These are phyloP conservation scores for Premnoplex brunnescens DNA, from an alignment of 2,797 vertebrate genomes.

Conservation along the genomic window DNA sequence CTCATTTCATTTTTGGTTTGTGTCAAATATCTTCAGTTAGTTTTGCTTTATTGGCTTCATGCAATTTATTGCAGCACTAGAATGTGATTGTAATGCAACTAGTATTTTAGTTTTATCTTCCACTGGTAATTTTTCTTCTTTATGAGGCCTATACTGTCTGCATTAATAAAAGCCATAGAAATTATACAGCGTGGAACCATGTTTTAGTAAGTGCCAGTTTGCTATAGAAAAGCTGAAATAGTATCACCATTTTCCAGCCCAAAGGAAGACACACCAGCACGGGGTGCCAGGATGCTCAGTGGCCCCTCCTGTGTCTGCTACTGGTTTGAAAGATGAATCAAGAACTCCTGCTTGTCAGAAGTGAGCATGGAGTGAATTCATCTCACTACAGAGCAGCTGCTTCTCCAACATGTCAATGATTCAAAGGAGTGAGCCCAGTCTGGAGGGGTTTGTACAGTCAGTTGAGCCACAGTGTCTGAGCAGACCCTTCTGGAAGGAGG, in stretches of 20 bases:
- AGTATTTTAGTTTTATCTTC: conserved; percentile 80
- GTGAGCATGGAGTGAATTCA: background rate
- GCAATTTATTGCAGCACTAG: conserved; percentile 76
- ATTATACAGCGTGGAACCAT: conserved; percentile 66
- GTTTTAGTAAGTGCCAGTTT: conserved; percentile 65
- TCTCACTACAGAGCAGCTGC: background rate
- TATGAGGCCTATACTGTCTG: conserved; percentile 72
- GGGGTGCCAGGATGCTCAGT: background rate
- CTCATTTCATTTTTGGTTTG: conserved; percentile 78
- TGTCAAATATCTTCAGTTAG: conserved; percentile 81
- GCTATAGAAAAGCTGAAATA: background rate
- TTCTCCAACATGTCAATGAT: background rate
- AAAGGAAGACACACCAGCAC: background rate
- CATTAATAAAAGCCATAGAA: conserved; percentile 76
- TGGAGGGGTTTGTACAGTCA: accelerated
- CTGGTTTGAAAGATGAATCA: background rate
- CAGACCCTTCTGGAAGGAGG: background rate
- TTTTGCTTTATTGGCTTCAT: conserved; percentile 79
- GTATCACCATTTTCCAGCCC: background rate
- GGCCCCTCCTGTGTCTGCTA: background rate
- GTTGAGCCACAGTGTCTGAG: background rate
- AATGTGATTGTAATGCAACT: conserved; percentile 76
- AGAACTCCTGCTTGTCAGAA: background rate
- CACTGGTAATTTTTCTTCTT: conserved; percentile 77
- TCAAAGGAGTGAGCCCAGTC: background rate